These are phyloP conservation scores for Ichneumon xanthorius DNA, from an alignment of 2,888 invertebrate species.

Conservation along the genomic window DNA sequence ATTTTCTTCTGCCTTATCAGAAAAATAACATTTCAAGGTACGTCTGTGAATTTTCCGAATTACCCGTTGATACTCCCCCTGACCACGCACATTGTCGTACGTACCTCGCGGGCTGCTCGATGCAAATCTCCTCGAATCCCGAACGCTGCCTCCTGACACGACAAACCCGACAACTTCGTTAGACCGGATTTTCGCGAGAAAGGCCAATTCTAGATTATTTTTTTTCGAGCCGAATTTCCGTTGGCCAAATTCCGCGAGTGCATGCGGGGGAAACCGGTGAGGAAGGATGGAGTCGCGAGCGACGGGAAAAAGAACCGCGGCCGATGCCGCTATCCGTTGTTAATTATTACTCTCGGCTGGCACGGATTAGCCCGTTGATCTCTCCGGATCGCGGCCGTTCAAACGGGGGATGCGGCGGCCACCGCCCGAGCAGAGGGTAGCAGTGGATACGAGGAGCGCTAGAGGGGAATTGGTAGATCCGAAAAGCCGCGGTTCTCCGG, in stretches of 20 bases:
- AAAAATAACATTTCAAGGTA: no score
- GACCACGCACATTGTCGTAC: slow-evolving; percentile 31
- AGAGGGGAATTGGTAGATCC: slow-evolving; percentile 67
- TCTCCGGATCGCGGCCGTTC: slow-evolving; percentile 64
- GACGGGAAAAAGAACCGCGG: not conserved
- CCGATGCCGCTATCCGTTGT: slow-evolving; percentile 38
- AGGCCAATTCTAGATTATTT: not conserved
- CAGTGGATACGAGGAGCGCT: slow-evolving; percentile 1
- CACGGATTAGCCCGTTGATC: slow-evolving; percentile 67
- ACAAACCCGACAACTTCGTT: slow-evolving; percentile 32
- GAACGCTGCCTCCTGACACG: slow-evolving; percentile 10
- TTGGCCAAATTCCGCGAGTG: not conserved
- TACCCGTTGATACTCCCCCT: slow-evolving; percentile 76
- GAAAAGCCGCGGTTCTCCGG: slow-evolving; percentile 48
- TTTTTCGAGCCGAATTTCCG: not conserved
- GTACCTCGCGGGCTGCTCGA: slow-evolving; percentile 31
- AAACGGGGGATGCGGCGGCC: slow-evolving; percentile 43
- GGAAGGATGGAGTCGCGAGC: not conserved
- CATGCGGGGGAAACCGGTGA: not conserved
- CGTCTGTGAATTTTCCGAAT: no score
- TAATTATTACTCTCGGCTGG: slow-evolving; percentile 69
- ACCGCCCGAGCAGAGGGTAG: not conserved
- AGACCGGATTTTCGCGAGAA: not conserved
- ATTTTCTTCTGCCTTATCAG: not conserved
- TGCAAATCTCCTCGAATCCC: not conserved